Evolutionary conservation across 1,140 invertebrate genomes (phyloP).

Genomic region (Mylabris phalerata): DNA sequence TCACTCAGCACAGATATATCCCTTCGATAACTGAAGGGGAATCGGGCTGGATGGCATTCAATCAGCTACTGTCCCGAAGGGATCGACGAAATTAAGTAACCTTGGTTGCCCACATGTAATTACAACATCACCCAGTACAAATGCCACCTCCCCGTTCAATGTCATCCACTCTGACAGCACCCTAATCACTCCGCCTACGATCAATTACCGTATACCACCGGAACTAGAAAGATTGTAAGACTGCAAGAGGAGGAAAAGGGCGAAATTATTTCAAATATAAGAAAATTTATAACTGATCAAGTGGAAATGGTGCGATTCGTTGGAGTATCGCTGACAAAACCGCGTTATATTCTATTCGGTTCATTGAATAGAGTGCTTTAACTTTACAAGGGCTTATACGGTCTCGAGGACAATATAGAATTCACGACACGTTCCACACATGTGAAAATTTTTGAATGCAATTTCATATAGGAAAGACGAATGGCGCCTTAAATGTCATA

Average conservation of each 20-base stretch:
- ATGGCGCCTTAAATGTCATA: constrained; percentile 7
- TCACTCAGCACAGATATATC: no score
- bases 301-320: constrained; percentile 8
- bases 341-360: constrained; percentile 24
- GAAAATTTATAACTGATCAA: background rate
- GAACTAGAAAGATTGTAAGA: background rate
- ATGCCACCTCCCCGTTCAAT: constrained; percentile 20
- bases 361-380: constrained; percentile 32
- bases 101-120: constrained; percentile 28
- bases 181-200: constrained; percentile 13
- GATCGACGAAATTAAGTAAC: constrained; percentile 25
- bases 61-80: constrained; percentile 23
- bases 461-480: constrained; percentile 24
- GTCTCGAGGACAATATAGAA: constrained; percentile 7
- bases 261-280: background rate
- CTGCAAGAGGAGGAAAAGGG: no score
- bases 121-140: constrained; percentile 24
- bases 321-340: constrained; percentile 24
- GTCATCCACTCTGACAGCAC: constrained; percentile 20
- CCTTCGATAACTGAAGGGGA: constrained; percentile 5
- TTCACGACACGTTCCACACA: constrained; percentile 24
- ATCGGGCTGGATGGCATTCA: constrained; percentile 18
- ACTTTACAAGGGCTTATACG: constrained; percentile 16
- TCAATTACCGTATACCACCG: constrained; percentile 12
- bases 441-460: constrained; percentile 31